Conservation (phyloP, 53 echinoderm and acorn worm genomes). For the Holothuria leucospilota region DNA sequence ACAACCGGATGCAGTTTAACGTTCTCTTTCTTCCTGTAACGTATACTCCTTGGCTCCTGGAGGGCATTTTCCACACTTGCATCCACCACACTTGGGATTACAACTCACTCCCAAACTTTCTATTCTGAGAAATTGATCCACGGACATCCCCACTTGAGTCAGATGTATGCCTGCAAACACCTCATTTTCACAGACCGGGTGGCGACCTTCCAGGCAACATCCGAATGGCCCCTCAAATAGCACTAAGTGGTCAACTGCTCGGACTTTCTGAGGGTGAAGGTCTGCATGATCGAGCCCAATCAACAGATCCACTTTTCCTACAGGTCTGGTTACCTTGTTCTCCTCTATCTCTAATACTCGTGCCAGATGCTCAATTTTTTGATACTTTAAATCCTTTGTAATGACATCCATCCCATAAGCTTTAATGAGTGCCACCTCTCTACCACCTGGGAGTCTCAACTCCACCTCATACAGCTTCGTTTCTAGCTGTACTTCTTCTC, state of each 20-base stretch:
- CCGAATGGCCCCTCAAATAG: slow-evolving; percentile 54
- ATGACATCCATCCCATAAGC: too few species aligned
- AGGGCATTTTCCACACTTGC: slow-evolving; percentile 52
- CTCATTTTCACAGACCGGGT: slow-evolving; percentile 35
- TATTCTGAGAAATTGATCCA: slow-evolving; percentile 51
- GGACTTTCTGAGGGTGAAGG: too few species aligned
- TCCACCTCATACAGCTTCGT: too few species aligned
- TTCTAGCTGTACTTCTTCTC: too few species aligned
- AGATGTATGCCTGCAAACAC: slow-evolving; percentile 21
- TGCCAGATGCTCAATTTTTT: too few species aligned
- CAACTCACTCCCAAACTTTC: slow-evolving; percentile 70
- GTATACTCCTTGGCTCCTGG: slow-evolving; percentile 42
- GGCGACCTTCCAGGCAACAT: slow-evolving; percentile 40
- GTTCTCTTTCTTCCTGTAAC: slow-evolving; percentile 36
- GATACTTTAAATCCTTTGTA: too few species aligned
- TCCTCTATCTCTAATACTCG: too few species aligned
- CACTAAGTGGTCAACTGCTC: slow-evolving; percentile 46
- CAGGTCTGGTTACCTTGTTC: too few species aligned
- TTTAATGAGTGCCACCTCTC: too few species aligned
- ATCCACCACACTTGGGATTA: slow-evolving; percentile 44
- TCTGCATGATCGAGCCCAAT: slow-evolving; percentile 59
- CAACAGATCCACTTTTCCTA: slow-evolving; percentile 58
- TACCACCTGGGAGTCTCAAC: too few species aligned
- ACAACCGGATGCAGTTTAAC: too few species aligned
- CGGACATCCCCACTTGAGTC: slow-evolving; percentile 39